Conservation (phyloP, 2,888 invertebrate species). For the Dichetophora obliterata region DNA sequence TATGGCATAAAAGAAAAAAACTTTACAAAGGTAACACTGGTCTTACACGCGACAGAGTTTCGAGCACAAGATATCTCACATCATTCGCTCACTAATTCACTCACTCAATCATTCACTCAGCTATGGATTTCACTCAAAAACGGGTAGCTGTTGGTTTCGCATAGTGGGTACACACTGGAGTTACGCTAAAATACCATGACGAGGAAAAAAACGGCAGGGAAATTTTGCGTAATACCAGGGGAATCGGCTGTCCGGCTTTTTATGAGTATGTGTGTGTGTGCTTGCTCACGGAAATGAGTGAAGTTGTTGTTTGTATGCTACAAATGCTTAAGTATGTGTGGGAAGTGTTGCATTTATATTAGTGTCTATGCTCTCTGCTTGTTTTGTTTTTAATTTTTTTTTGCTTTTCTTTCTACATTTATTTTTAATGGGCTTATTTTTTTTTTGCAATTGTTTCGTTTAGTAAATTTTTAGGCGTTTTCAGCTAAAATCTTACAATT, state of each 20-base stretch:
- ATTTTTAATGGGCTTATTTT: too few relatives aligned
- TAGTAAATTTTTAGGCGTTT: too few relatives aligned
- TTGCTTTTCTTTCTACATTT: neutral
- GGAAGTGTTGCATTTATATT: constrained; percentile 37
- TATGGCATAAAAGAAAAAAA: neutral
- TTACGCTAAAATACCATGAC: constrained; percentile 56
- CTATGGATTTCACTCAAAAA: neutral
- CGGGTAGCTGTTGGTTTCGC: constrained; percentile 39
- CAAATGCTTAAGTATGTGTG: constrained; percentile 12
- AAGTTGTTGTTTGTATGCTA: neutral
- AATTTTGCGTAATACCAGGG: constrained; percentile 49
- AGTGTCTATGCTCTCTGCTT: neutral
- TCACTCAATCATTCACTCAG: constrained; percentile 22
- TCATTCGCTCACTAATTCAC: constrained; percentile 10
- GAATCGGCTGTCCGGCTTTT: constrained; percentile 29
- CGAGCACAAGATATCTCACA: neutral
- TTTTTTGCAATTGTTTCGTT: too few relatives aligned
- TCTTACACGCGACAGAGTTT: constrained; percentile 1
- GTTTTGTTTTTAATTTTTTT: neutral
- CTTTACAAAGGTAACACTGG: constrained; percentile 18
- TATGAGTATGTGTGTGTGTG: neutral
- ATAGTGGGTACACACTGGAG: constrained; percentile 54
- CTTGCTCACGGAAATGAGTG: neutral
- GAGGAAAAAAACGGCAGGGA: constrained; percentile 29
- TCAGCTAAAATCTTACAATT: too few relatives aligned